Evolutionary conservation across 2,797 vertebrate species (phyloP).

Genomic region (Iguana delicatissima): DNA sequence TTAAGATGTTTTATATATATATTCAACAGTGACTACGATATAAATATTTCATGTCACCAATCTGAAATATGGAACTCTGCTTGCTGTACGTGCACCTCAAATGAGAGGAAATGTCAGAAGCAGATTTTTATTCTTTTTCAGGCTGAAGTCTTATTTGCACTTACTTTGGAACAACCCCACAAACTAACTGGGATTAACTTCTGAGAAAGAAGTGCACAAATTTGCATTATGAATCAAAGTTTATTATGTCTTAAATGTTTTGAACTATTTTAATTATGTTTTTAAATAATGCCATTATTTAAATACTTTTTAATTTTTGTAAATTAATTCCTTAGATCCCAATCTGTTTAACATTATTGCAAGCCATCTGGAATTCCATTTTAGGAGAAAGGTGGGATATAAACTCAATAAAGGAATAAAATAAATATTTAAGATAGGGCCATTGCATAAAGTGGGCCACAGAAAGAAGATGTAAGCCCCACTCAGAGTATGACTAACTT

Average conservation of each 20-base stretch:
- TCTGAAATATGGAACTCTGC: background rate
- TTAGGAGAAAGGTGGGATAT: too few relatives aligned
- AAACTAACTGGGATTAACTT: background rate
- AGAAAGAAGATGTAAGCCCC: background rate
- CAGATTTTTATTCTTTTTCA: background rate
- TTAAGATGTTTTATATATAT: conserved; percentile 17
- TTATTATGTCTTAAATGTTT: too few relatives aligned
- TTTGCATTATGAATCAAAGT: background rate
- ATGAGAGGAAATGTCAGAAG: conserved; percentile 11
- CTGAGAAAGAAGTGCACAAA: background rate
- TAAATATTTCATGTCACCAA: conserved; percentile 13
- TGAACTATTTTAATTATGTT: too few relatives aligned
- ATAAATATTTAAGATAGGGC: background rate
- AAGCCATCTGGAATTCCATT: too few relatives aligned
- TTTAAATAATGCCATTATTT: too few relatives aligned
- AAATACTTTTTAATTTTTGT: too few relatives aligned
- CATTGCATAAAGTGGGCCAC: background rate
- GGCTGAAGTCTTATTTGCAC: background rate
- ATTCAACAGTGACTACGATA: conserved; percentile 5
- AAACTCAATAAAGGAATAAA: too few relatives aligned
- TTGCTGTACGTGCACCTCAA: background rate
- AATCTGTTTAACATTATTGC: too few relatives aligned
- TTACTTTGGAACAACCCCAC: background rate
- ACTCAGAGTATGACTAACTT: background rate
- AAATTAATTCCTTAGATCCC: too few relatives aligned